Percentiles rank a stretch among this genome's conserved stretches.
These are phyloP conservation scores for Hydra vulgaris DNA, from an alignment of 30 jellyfish, hydroid and myxozoan genomes.

Conservation along the genomic window DNA sequence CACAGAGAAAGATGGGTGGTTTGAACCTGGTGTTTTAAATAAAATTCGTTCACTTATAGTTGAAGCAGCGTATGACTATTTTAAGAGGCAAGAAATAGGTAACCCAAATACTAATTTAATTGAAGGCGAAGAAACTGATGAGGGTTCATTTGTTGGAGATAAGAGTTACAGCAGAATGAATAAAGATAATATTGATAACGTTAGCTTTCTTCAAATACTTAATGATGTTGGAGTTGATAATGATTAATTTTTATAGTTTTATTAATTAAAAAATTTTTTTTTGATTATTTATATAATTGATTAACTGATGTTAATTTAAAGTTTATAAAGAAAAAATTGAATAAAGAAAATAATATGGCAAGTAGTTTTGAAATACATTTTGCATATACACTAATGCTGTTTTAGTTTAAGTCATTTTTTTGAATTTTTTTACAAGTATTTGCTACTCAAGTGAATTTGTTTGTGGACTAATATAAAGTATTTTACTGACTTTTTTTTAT, in stretches of 20 bases:
- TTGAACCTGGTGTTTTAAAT: conserved; percentile 39
- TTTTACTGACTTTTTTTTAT: too few species aligned
- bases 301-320: too few species aligned
- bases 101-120: not conserved
- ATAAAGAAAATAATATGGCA: too few species aligned
- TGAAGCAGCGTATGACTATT: conserved; percentile 40
- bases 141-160: conserved; percentile 10
- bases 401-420: too few species aligned
- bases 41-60: conserved; percentile 42
- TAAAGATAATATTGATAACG: not conserved
- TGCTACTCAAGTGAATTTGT: too few species aligned
- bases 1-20: conserved; percentile 71
- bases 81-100: not conserved
- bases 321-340: too few species aligned
- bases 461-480: too few species aligned
- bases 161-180: not conserved
- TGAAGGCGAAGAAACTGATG: not conserved
- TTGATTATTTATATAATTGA: too few species aligned
- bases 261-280: too few species aligned
- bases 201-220: not conserved
- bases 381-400: too few species aligned
- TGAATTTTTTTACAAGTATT: too few species aligned
- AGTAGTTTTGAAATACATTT: too few species aligned
- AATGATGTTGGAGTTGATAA: not conserved
- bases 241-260: not conserved